These are phyloP conservation scores for Saguinus imperator DNA, from an alignment of 2,113 vertebrate genomes.

Conservation along the genomic window DNA sequence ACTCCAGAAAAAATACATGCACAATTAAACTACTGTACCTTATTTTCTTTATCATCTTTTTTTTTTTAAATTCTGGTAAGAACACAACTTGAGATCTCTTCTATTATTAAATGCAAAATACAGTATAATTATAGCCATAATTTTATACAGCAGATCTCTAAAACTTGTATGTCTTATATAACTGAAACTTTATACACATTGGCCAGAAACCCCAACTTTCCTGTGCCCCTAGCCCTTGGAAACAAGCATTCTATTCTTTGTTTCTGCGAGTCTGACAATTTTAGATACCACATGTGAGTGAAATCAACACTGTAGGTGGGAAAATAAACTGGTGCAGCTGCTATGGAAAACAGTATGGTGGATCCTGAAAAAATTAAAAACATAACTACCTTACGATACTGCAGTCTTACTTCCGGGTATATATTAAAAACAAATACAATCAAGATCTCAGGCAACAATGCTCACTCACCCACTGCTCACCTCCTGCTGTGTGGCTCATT, in stretches of 20 bases:
- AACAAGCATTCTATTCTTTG: background rate
- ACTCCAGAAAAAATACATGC: background rate
- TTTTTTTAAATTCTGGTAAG: background rate
- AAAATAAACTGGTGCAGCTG: background rate
- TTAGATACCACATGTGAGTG: background rate
- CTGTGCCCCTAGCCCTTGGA: fast-evolving
- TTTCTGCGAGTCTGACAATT: background rate
- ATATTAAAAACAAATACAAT: background rate
- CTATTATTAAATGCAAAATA: background rate
- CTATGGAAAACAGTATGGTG: background rate
- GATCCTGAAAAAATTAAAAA: background rate
- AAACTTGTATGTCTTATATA: background rate
- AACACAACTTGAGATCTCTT: background rate
- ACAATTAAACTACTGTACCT: background rate
- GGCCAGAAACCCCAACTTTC: background rate
- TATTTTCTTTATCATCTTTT: background rate
- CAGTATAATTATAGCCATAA: background rate
- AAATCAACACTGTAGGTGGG: background rate
- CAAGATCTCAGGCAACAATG: background rate
- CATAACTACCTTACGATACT: background rate
- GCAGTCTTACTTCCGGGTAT: background rate
- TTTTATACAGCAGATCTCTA: background rate
- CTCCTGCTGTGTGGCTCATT: no score
- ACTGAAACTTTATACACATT: background rate
- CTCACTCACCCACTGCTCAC: no score